phyloP scores from a whole-genome alignment of 1,140 invertebrate species.

The Physella acuta region DNA sequence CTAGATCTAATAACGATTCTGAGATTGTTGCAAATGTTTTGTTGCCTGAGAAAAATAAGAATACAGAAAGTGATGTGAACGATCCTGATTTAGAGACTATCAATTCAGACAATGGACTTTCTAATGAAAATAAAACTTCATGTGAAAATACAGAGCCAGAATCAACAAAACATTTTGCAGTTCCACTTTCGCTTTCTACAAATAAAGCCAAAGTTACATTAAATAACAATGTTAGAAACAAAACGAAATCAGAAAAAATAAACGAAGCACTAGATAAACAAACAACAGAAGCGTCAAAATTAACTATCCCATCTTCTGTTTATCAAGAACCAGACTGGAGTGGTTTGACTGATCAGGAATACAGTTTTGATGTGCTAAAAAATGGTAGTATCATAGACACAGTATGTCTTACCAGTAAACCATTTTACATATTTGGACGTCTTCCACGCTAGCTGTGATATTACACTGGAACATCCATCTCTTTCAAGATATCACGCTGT shows the following conservation, averaged over 20 bases:
- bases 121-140: too few species aligned
- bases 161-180: neutral
- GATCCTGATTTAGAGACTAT: neutral
- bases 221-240: neutral
- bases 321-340: slow-evolving; percentile 59
- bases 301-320: slow-evolving; percentile 36
- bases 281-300: neutral
- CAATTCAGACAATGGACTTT: neutral
- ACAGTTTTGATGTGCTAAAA: slow-evolving; percentile 57
- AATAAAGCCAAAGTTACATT: neutral
- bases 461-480: slow-evolving; percentile 85
- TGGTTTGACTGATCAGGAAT: slow-evolving; percentile 43
- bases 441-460: slow-evolving; percentile 77
- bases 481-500: slow-evolving; percentile 81
- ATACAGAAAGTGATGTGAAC: neutral
- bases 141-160: too few species aligned
- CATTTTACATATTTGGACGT: slow-evolving; percentile 81
- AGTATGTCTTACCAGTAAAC: slow-evolving; percentile 66
- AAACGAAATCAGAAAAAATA: neutral
- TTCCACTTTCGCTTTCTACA: slow-evolving; percentile 12
- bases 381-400: slow-evolving; percentile 78
- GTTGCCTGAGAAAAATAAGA: neutral
- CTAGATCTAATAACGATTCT: too few species aligned
- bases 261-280: neutral
- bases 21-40: too few species aligned